phyloP scores from a whole-genome alignment of 1,140 invertebrate genomes.

The Meteorus sp. region DNA sequence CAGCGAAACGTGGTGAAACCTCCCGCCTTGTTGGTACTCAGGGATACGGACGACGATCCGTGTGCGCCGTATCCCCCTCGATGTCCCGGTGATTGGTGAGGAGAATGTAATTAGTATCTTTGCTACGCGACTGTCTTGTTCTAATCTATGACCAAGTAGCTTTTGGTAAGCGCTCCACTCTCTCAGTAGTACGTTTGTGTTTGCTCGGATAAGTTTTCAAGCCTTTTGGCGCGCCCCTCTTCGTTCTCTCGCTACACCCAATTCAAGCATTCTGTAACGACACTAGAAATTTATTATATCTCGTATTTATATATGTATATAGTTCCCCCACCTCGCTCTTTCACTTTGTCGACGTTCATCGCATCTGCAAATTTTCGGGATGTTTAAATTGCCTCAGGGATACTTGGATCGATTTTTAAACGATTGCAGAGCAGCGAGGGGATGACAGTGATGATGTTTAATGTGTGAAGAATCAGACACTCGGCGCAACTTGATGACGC shows the following conservation, averaged over 20 bases:
- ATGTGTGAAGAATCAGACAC: too few species aligned
- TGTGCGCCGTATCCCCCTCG: not conserved
- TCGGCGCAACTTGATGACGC: too few species aligned
- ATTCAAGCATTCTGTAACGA: too few species aligned
- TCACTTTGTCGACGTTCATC: too few species aligned
- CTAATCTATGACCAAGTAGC: constrained; percentile 9
- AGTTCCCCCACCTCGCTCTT: not conserved
- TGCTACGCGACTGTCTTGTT: not conserved
- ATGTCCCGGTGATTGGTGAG: constrained; percentile 25
- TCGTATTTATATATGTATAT: not conserved
- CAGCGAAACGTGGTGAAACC: constrained; percentile 37
- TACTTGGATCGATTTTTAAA: not conserved
- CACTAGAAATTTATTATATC: too few species aligned
- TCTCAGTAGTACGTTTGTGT: too few species aligned
- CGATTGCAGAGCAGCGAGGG: too few species aligned
- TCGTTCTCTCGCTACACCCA: too few species aligned
- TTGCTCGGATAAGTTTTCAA: not conserved
- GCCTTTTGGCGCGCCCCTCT: too few species aligned
- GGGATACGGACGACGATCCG: constrained; percentile 18
- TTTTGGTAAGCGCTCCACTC: too few species aligned
- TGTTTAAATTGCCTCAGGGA: constrained; percentile 4
- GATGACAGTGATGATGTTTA: too few species aligned
- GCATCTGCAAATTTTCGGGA: not conserved
- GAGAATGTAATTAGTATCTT: constrained; percentile 28
- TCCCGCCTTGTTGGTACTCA: not conserved